A percentile compares a stretch with the other conserved stretches of the same genome.
These are phyloP conservation scores for Platycheirus albimanus DNA, from an alignment of 2,888 invertebrate genomes.

Conservation along the genomic window DNA sequence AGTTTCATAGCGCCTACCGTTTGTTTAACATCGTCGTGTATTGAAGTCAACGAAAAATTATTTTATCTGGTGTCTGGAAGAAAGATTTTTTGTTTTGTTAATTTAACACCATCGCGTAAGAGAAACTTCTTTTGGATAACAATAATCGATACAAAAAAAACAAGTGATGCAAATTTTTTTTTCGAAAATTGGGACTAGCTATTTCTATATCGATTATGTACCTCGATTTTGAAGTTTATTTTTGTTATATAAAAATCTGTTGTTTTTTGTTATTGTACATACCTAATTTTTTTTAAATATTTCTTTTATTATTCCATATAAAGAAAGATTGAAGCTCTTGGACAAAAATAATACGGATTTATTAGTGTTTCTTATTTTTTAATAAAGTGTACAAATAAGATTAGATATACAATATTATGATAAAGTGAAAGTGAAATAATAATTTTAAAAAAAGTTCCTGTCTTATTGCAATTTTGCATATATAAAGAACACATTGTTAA, in stretches of 20 bases:
- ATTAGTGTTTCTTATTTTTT: too few species aligned
- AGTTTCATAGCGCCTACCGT: slow-evolving; percentile 81
- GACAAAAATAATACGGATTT: too few species aligned
- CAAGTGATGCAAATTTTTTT: slow-evolving; percentile 4
- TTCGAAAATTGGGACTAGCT: too few species aligned
- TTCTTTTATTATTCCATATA: slow-evolving; percentile 1
- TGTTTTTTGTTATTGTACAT: too few species aligned
- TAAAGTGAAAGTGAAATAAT: slow-evolving; percentile 66
- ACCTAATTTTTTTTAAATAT: background rate
- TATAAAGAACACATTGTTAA: slow-evolving; percentile 2
- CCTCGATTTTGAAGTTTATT: slow-evolving; percentile 39
- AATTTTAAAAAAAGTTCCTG: slow-evolving; percentile 57
- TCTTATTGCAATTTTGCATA: slow-evolving; percentile 40
- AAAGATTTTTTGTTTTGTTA: slow-evolving; percentile 38
- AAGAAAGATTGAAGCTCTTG: slow-evolving; percentile 12
- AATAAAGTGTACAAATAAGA: too few species aligned
- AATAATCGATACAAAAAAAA: slow-evolving; percentile 20
- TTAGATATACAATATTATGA: too few species aligned
- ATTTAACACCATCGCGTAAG: slow-evolving; percentile 49
- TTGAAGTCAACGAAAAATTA: slow-evolving; percentile 27
- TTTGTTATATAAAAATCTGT: slow-evolving; percentile 29
- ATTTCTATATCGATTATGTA: slow-evolving; percentile 28
- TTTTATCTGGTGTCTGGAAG: slow-evolving; percentile 15
- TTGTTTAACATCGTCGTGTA: slow-evolving; percentile 79
- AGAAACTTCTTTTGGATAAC: slow-evolving; percentile 37